Conservation (phyloP, 2,888 invertebrate genomes). For the Orchesellides sinensis region DNA sequence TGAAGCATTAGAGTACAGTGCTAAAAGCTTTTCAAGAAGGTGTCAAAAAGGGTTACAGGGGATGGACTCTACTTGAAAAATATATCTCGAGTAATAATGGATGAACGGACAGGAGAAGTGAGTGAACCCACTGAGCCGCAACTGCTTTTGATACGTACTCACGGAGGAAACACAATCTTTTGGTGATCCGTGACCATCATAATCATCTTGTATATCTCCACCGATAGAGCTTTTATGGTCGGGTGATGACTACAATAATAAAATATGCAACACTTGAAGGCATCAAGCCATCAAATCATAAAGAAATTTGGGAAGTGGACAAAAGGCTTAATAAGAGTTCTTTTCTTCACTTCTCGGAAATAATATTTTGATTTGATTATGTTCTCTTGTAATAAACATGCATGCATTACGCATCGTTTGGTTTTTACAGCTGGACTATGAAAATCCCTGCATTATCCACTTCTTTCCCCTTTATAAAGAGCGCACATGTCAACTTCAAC, state of each 20-base stretch:
- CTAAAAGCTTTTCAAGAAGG: constrained; percentile 68
- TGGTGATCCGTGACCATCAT: constrained; percentile 28
- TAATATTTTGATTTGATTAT: background rate
- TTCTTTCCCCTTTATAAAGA: too few species aligned
- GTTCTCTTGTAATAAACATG: background rate
- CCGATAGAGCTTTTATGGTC: constrained; percentile 10
- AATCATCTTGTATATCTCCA: background rate
- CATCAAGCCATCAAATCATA: constrained; percentile 16
- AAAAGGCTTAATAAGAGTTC: constrained; percentile 1
- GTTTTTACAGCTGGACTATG: too few species aligned
- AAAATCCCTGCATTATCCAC: too few species aligned
- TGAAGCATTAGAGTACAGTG: constrained; percentile 37
- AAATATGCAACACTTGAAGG: constrained; percentile 30
- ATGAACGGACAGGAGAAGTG: constrained; percentile 4
- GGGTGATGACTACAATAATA: constrained; percentile 16
- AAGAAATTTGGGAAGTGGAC: constrained; percentile 32
- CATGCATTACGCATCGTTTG: too few species aligned
- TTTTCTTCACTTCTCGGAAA: background rate
- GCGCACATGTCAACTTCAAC: too few species aligned
- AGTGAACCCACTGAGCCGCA: background rate
- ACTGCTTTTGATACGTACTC: background rate
- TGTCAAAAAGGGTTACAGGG: constrained; percentile 63
- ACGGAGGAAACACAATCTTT: background rate
- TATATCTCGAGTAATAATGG: background rate
- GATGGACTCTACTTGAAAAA: constrained; percentile 15